Base-by-base conservation (phyloP, 1,140 invertebrate genomes). In the Heliconius nattereri region DNA sequence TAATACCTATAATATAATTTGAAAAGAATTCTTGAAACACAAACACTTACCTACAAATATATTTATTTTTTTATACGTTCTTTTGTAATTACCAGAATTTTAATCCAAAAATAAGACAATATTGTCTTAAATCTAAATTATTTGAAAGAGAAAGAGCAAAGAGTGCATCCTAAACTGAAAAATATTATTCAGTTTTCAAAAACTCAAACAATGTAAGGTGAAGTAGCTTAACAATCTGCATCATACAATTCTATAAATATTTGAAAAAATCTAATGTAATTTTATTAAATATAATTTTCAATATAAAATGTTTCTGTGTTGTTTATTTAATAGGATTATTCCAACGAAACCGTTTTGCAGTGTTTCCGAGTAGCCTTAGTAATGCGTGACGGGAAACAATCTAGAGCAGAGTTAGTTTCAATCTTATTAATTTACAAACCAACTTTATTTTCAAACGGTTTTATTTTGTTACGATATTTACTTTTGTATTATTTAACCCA, bases 351-450 rank as follows among this genome's bases (percentile, higher is more conserved):
- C 60, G 26, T 29, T 66, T 66, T 66, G 60, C 60, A 26, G 60
- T 66, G 60, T 66, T 66, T 66, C 60, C 60, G 60, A 66, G 60
- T 66, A 66, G 60, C 60, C 60, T 66, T 66, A 66, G 60, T 66
- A 66, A 66, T 66, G 60, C 60, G 60, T 66, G 60, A 66, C 60
- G 80, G 78, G 72, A 80, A 74, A 80, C 81, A 83, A 85, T 80
- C 35, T 75, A 75, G 74, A 79, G 75, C 78, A 78, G 73, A 78
- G 54, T 75, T 57, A 57, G 26, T 57, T 66, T 32, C 54, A 75
- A 75, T 75, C 32, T 23, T 19, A 75, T 75, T 75, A 75, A 66
- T 29, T 66, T 23, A 66, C 9, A 66, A 66, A 66, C 23, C 23
- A 66, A 66, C 9, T 66, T 66, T 13, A n/a, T 60, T 60, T 23